phyloP scores from a whole-genome alignment of 2,888 invertebrate species.

The Scaptomyza reducta region DNA sequence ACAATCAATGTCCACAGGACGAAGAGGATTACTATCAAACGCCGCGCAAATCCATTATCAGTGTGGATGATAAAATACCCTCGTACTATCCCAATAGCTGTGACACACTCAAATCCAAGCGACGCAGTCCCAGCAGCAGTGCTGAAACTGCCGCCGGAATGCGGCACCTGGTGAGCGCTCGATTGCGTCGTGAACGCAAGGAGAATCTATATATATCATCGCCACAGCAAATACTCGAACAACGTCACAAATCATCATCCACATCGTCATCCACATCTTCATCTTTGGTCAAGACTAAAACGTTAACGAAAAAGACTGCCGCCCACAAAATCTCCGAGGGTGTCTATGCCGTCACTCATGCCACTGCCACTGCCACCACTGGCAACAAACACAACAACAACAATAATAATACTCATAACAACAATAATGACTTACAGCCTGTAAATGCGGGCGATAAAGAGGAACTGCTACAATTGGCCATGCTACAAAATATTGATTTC shows the following conservation, averaged over 20 bases:
- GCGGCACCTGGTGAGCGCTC: slow-evolving; percentile 76
- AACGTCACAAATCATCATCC: slow-evolving; percentile 65
- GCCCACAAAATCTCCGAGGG: slow-evolving; percentile 83
- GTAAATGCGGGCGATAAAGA: slow-evolving; percentile 39
- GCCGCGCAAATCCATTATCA: slow-evolving; percentile 81
- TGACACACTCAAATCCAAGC: slow-evolving; percentile 78
- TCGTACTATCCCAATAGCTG: slow-evolving; percentile 84
- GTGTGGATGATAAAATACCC: slow-evolving; percentile 84
- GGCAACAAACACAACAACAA: slow-evolving; percentile 37
- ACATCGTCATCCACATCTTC: not conserved
- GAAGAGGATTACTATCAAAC: slow-evolving; percentile 81
- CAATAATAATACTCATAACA: slow-evolving; percentile 64
- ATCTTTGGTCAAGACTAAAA: slow-evolving; percentile 48
- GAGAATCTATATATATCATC: slow-evolving; percentile 84
- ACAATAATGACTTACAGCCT: slow-evolving; percentile 40
- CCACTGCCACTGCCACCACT: slow-evolving; percentile 33
- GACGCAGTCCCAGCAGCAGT: slow-evolving; percentile 71
- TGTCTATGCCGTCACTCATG: slow-evolving; percentile 82
- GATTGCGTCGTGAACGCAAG: slow-evolving; percentile 78
- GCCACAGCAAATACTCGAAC: slow-evolving; percentile 82
- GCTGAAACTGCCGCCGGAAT: slow-evolving; percentile 53
- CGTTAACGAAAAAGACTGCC: slow-evolving; percentile 68
- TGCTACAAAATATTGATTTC: slow-evolving; percentile 82
- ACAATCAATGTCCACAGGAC: slow-evolving; percentile 12
- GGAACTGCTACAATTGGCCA: slow-evolving; percentile 79